Percentiles rank a stretch among this genome's conserved stretches.
phyloP scores from a whole-genome alignment of 1,140 invertebrate species.

The Venustaconcha ellipsiformis region DNA sequence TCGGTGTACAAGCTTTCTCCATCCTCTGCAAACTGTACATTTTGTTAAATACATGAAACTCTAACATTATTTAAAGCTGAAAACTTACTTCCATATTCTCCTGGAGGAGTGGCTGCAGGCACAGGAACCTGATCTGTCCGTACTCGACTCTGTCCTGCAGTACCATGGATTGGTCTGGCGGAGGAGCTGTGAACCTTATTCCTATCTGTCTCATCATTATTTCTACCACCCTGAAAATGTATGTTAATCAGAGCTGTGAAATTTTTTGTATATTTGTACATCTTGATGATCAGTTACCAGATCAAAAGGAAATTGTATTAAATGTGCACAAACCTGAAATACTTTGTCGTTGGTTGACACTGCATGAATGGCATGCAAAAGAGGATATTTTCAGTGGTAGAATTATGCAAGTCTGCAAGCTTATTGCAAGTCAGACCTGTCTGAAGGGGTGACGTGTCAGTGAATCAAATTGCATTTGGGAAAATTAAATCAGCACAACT shows the following conservation, averaged over 20 bases:
- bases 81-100: conserved; percentile 63
- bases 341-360: too few relatives aligned
- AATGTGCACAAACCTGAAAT: too few relatives aligned
- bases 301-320: too few relatives aligned
- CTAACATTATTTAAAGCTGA: neutral
- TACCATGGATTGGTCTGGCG: conserved; percentile 60
- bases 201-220: conserved; percentile 60
- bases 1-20: neutral
- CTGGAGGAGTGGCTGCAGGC: conserved; percentile 50
- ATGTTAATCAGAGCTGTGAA: neutral
- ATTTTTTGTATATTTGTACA: neutral
- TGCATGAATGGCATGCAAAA: too few relatives aligned
- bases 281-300: neutral
- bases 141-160: conserved; percentile 44
- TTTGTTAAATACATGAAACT: neutral
- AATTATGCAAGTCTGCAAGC: too few relatives aligned
- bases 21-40: neutral
- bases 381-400: too few relatives aligned
- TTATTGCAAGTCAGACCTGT: too few relatives aligned
- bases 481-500: too few relatives aligned
- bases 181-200: conserved; percentile 60
- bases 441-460: too few relatives aligned
- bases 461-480: too few relatives aligned
- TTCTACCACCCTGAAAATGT: conserved; percentile 53
- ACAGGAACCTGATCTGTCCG: conserved; percentile 55